Conservation (phyloP, 2,797 vertebrate genomes). For the Borostomias antarcticus region DNA sequence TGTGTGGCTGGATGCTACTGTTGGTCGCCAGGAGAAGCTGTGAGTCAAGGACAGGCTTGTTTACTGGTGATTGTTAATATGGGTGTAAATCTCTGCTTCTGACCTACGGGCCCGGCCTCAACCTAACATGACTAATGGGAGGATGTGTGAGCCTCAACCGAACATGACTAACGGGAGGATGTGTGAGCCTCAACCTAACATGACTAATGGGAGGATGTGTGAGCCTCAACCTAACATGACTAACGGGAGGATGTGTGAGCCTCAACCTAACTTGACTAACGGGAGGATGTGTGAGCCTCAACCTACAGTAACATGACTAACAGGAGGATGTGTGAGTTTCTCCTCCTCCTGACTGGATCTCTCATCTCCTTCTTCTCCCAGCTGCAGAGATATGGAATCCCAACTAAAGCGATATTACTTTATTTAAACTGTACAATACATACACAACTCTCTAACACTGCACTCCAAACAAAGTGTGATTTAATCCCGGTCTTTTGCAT, state of each 20-base stretch:
- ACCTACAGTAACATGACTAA: no score
- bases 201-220: conserved; percentile 45
- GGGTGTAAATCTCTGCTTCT: conserved; percentile 16
- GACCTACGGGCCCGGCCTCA: conserved; percentile 14
- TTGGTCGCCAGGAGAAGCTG: no score
- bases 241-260: conserved; percentile 46
- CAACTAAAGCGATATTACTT: background rate
- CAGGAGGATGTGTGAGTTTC: background rate
- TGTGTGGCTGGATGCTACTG: no score
- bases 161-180: conserved; percentile 45
- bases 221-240: conserved; percentile 23
- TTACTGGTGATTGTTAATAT: conserved; percentile 8
- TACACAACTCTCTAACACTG: conserved; percentile 7
- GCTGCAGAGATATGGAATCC: background rate
- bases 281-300: no score
- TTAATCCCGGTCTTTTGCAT: conserved; percentile 27
- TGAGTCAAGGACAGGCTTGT: background rate
- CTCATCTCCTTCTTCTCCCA: conserved; percentile 23
- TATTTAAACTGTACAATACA: background rate
- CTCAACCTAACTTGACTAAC: no score
- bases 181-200: conserved; percentile 24
- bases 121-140: conserved; percentile 39
- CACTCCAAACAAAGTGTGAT: conserved; percentile 4
- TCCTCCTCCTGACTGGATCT: conserved; percentile 23
- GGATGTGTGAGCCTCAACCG: conserved; percentile 32